Evolutionary conservation across 2,888 invertebrate species (phyloP).

Genomic region (Pediacus dermestoides): DNA sequence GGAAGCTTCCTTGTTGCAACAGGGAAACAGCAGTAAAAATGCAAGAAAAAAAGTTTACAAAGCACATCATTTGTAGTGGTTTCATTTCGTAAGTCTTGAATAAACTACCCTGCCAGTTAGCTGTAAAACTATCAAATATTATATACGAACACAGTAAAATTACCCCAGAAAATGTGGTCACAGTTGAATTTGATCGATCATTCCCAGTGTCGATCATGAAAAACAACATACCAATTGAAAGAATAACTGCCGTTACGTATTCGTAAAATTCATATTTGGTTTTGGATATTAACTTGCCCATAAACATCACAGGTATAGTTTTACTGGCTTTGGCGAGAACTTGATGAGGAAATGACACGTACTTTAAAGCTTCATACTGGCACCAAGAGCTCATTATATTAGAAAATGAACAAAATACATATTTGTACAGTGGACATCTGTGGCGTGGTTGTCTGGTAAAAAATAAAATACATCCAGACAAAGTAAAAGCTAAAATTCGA

Average conservation of each 20-base stretch:
- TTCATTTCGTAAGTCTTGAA: constrained; percentile 77
- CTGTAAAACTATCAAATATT: too few species aligned
- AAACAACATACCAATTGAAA: constrained; percentile 89
- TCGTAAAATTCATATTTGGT: constrained; percentile 87
- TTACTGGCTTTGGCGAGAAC: constrained; percentile 97
- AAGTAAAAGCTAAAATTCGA: constrained; percentile 77
- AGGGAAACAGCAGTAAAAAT: constrained; percentile 83
- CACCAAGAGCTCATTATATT: constrained; percentile 99
- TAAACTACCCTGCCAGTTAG: constrained; percentile 93
- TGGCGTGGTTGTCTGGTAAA: constrained; percentile 63
- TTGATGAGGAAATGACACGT: constrained; percentile 97
- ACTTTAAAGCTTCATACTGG: constrained; percentile 98
- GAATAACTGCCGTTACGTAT: constrained; percentile 83
- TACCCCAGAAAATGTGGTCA: constrained; percentile 79
- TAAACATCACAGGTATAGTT: constrained; percentile 96
- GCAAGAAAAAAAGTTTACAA: constrained; percentile 91
- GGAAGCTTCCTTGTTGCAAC: constrained; percentile 79
- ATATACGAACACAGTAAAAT: too few species aligned
- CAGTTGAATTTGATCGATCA: constrained; percentile 55
- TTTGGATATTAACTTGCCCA: constrained; percentile 89
- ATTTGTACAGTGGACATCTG: constrained; percentile 87
- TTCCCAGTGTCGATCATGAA: constrained; percentile 82
- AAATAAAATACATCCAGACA: constrained; percentile 65
- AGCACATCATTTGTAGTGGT: constrained; percentile 92
- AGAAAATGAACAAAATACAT: constrained; percentile 92